Conservation (phyloP, 2,888 invertebrate species). For the Pherbina coryleti region DNA sequence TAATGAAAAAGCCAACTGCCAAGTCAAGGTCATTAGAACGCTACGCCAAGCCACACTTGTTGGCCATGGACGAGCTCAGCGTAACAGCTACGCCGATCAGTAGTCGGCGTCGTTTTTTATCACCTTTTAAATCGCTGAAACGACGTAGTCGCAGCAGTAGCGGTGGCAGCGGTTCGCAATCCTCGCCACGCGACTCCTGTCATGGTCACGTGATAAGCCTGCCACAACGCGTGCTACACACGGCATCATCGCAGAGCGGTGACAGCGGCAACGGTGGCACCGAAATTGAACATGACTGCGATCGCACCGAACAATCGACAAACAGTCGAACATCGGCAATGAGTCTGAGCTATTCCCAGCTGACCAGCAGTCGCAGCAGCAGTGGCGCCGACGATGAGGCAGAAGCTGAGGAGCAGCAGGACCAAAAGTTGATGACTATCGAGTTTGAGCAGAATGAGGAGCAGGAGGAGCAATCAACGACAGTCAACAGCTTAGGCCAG, state of each 20-base stretch:
- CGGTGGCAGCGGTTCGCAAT: slow-evolving; percentile 39
- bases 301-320: slow-evolving; percentile 20
- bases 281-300: slow-evolving; percentile 61
- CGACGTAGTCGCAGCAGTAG: slow-evolving; percentile 66
- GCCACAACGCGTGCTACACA: slow-evolving; percentile 18
- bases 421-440: background rate
- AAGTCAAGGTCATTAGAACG: slow-evolving; percentile 67
- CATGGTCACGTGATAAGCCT: background rate
- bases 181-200: slow-evolving; percentile 43
- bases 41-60: slow-evolving; percentile 58
- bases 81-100: slow-evolving; percentile 44
- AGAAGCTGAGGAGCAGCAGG: slow-evolving; percentile 44
- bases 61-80: slow-evolving; percentile 44
- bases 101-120: slow-evolving; percentile 58
- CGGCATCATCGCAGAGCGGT: slow-evolving; percentile 61
- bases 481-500: background rate
- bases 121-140: slow-evolving; percentile 63
- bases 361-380: slow-evolving; percentile 53
- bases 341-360: slow-evolving; percentile 63
- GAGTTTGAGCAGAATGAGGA: background rate
- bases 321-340: slow-evolving; percentile 56
- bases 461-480: background rate
- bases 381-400: slow-evolving; percentile 47
- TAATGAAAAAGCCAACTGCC: no score
- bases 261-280: slow-evolving; percentile 65